Base-by-base conservation (phyloP, 2,113 vertebrate genomes). In the Crotophaga sulcirostris region DNA sequence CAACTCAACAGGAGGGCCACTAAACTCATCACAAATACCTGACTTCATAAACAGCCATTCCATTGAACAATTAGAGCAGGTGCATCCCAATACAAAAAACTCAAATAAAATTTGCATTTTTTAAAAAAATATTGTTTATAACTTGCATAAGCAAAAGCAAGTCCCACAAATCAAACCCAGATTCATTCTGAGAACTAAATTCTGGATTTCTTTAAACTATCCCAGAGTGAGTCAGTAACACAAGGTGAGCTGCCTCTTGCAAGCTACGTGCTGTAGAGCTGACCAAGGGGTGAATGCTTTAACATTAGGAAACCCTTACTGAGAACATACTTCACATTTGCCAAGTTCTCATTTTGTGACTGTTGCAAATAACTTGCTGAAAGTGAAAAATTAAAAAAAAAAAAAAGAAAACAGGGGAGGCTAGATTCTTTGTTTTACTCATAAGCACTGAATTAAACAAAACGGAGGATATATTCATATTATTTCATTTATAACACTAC, bases 271-370 rank as follows among this genome's bases (percentile, higher is more conserved):
- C 69, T 52, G 42, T 69, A 93, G 91, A 74, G 73, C 55, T 45
- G 29, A 73, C 24, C 2, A 28, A 86, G 26, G 2, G 51, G 59
- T 2, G 23, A 74, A 45, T 1, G 0, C 31, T 62, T 81, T n/a
- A 67, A 55, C n/a, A 28, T 60, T 36, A 54, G 55, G 64, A 92
- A 91, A 81, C 16, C 47, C 47, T 84, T 24, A 59, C 55, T 59
- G 73, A 89, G 69, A 66, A 94, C 93, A 78, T 72, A 63, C 47
- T 40, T 87, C 74, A 78, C 69, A 14, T 20, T 78, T 56, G 87
- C 36, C 58, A 85, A 87, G 66, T 72, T 93, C 47, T 91, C 77
- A 68, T 89, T 96, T 85, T 93, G 34, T n/a, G 31, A 82, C 81
- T 79, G 31, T 29, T 89, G 33, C 38, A 85, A 95, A 64, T 40